Evolutionary conservation across 2,113 vertebrate genomes (phyloP), one percentile per base, ranked within the genome.

Genomic region (Pangasianodon gigas): DNA sequence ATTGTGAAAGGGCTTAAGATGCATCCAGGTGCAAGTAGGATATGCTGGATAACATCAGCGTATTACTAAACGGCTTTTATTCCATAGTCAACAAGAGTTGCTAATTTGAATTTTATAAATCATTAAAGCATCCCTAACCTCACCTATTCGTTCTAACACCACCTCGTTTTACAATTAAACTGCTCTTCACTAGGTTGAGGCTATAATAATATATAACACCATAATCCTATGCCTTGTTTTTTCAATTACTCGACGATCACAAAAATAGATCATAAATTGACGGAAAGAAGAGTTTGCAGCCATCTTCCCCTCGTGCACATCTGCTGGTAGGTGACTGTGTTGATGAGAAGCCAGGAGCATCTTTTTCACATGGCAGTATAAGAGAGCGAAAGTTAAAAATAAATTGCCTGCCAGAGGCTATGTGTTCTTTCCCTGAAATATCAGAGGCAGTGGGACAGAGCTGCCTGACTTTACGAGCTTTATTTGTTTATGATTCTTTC

Each of bases 371-470:
- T 52, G 54, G 88, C 58, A 75, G 89, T 91, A 84, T 86, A 80
- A 87, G 81, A 87, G 83, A 77, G 69, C 67, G 90, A 83, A 54
- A 85, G 90, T 90, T 93, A 93, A 91, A 93, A 92, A 93, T 93
- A 93, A 93, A 94, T 71, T 62, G 52, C 19, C 67, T 89, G 91
- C 90, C 87, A 84, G 86, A 90, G 90, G 90, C 88, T 75, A 46
- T 89, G 74, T 60, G 88, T 81, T 84, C 90, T 88, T 88, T 85
- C 58, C 84, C 62, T 81, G 86, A 83, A 87, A 92, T 81, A 88
- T 86, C 75, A 54, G 83, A 71, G 65, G 67, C 82, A 62, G 81
- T 56, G 80, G 77, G 41, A 84, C 67, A 67, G 54, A n/a, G 56
- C 77, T 32, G 44, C 46, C 74, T 58, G 32, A 79, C 56, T 89